phyloP scores from a whole-genome alignment of 2,797 vertebrate genomes.

The Eremophila alpestris region DNA sequence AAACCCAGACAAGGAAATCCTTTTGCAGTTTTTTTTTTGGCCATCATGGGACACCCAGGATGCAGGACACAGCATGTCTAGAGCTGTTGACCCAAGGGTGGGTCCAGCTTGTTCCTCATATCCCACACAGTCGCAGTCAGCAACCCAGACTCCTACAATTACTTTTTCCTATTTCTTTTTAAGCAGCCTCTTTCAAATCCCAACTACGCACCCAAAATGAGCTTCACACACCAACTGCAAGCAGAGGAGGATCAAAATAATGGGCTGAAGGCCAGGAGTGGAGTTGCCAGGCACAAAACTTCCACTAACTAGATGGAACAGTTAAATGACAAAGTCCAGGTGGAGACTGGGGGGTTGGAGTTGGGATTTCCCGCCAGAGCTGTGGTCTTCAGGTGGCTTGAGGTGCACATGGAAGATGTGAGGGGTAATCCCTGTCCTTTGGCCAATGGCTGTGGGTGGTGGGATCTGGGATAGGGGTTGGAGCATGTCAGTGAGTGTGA shows the following conservation, averaged over 20 bases:
- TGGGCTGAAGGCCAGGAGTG: neutral
- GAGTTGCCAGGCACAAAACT: neutral
- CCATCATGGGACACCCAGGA: neutral
- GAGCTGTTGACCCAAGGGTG: neutral
- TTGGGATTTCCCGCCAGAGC: neutral
- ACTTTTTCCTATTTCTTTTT: neutral
- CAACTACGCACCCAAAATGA: neutral
- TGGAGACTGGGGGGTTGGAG: neutral
- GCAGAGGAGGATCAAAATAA: neutral
- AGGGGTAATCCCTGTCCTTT: neutral
- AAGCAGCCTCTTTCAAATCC: neutral
- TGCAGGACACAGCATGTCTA: neutral
- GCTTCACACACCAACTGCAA: neutral
- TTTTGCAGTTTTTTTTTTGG: neutral
- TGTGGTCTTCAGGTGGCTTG: fast-evolving
- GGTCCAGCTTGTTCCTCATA: neutral
- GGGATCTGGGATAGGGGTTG: neutral
- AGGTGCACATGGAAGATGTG: fast-evolving
- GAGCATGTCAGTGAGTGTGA: neutral
- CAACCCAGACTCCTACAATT: neutral
- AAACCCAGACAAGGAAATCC: neutral
- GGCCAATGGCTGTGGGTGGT: neutral
- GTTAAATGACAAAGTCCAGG: neutral
- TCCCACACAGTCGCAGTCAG: fast-evolving
- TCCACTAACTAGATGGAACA: neutral